Evolutionary conservation across 2,888 invertebrate species (phyloP).

Genomic region (Hyalella azteca): DNA sequence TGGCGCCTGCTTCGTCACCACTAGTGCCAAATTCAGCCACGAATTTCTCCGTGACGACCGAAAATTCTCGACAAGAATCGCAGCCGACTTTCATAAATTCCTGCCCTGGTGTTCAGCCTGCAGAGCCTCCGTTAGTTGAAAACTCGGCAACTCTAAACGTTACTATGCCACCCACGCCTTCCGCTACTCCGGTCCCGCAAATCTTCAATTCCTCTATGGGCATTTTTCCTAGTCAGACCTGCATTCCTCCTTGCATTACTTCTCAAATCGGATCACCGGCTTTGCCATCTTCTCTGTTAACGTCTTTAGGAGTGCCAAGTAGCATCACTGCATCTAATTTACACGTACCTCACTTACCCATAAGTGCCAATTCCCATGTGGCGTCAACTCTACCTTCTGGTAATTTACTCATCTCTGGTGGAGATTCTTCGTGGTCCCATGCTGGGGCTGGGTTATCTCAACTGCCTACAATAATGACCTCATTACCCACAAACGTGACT

Average conservation of each 20-base stretch:
- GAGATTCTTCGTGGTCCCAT: not conserved
- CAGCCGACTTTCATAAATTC: not conserved
- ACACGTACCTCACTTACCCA: not conserved
- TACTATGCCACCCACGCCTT: not conserved
- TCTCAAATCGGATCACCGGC: not conserved
- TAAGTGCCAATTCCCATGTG: not conserved
- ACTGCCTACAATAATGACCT: conserved; percentile 26
- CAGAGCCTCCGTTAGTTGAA: not conserved
- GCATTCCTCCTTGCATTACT: not conserved
- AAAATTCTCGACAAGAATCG: no score
- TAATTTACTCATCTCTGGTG: not conserved
- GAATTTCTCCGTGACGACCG: no score
- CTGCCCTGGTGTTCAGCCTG: not conserved
- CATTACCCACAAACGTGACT: conserved; percentile 13
- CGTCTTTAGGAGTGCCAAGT: not conserved
- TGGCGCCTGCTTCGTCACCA: not conserved
- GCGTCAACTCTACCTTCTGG: not conserved
- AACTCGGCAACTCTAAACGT: not conserved
- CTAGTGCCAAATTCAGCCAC: no score
- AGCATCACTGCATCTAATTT: not conserved
- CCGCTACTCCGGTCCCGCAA: not conserved
- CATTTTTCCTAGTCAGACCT: not conserved
- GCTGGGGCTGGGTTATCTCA: not conserved
- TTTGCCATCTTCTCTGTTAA: not conserved
- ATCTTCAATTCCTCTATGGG: not conserved